Percentiles rank a stretch among this genome's conserved stretches.
phyloP scores from a whole-genome alignment of 1,140 invertebrate genomes.

The Drosophila kohkoa region DNA sequence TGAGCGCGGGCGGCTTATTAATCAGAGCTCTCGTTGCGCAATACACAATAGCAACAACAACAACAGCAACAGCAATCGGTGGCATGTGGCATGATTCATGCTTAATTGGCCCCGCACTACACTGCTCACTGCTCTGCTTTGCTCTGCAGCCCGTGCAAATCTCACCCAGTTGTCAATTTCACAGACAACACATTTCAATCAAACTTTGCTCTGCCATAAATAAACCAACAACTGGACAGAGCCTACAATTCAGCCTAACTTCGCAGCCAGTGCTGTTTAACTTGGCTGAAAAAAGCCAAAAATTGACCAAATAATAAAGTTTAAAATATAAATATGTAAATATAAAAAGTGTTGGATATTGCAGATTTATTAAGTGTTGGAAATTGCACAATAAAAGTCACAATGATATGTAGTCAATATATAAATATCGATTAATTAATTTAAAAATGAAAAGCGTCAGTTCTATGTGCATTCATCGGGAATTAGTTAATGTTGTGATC shows the following conservation, averaged over 20 bases:
- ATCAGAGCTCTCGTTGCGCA: conserved; percentile 49
- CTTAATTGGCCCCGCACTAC: conserved; percentile 62
- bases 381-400: no score
- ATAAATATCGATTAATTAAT: no score
- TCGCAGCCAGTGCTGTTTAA: conserved; percentile 2
- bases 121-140: no score
- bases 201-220: conserved; percentile 79
- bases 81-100: conserved; percentile 73
- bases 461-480: no score
- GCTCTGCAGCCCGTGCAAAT: conserved; percentile 63
- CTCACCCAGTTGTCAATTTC: conserved; percentile 83
- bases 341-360: no score
- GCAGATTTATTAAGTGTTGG: no score
- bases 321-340: neutral
- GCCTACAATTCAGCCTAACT: conserved; percentile 34
- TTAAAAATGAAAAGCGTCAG: no score
- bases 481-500: no score
- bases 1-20: conserved; percentile 72
- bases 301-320: neutral
- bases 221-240: conserved; percentile 74
- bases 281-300: neutral
- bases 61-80: conserved; percentile 11
- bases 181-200: conserved; percentile 81
- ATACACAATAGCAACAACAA: conserved; percentile 50
- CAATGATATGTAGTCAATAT: no score